phyloP scores from a whole-genome alignment of 2,888 invertebrate genomes.

The Dasypolia templi region DNA sequence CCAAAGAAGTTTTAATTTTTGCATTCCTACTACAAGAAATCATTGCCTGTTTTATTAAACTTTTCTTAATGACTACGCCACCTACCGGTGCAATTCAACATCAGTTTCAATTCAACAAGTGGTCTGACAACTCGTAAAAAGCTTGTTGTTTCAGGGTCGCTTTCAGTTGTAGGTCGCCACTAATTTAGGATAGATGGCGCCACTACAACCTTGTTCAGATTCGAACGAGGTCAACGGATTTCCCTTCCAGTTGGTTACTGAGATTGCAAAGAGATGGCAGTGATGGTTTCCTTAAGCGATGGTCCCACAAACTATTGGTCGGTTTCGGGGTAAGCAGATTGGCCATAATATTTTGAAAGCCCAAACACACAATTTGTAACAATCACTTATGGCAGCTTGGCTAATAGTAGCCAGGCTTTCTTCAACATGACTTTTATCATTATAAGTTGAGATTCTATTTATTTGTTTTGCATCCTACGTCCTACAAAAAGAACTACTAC shows the following conservation, averaged over 20 bases:
- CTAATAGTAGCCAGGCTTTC: neutral
- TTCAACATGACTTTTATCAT: too few species aligned
- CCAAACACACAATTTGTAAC: neutral
- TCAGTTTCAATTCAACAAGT: constrained; percentile 24
- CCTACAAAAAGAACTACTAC: neutral
- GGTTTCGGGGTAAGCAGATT: neutral
- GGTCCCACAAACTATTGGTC: neutral
- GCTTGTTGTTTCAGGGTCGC: constrained; percentile 34
- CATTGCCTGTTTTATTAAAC: too few species aligned
- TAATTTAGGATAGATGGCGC: constrained; percentile 50
- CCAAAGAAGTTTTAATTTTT: neutral
- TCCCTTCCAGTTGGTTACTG: neutral
- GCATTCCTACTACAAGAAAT: neutral
- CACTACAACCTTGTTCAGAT: neutral
- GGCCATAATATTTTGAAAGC: neutral
- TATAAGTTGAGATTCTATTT: too few species aligned
- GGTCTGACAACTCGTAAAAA: constrained; percentile 17
- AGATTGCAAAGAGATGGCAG: constrained; percentile 37
- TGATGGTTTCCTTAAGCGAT: neutral
- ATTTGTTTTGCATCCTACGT: neutral
- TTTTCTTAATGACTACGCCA: constrained; percentile 28
- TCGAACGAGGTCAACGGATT: neutral
- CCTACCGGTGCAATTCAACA: constrained; percentile 17
- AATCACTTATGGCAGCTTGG: neutral
- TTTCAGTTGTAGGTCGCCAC: constrained; percentile 38